These are phyloP conservation scores for Styela plicata DNA, from an alignment of 23 tunicate species.

Conservation along the genomic window DNA sequence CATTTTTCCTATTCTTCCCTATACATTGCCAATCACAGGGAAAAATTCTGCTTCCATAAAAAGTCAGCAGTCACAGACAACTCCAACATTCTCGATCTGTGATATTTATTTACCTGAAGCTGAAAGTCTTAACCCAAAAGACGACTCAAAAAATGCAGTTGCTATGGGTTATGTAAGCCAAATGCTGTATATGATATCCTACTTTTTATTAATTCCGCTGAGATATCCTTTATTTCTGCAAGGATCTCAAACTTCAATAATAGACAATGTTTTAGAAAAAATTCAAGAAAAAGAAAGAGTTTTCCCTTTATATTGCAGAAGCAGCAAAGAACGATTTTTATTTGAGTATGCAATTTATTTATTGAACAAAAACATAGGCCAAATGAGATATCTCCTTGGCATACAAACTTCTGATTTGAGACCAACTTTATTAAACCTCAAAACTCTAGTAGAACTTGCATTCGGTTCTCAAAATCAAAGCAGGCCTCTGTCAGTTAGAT, in stretches of 20 bases:
- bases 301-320: constrained; percentile 53
- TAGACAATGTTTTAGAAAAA: constrained; percentile 73
- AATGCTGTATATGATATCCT: constrained; percentile 69
- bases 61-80: neutral
- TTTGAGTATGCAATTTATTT: constrained; percentile 73
- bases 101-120: constrained; percentile 61
- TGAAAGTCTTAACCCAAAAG: constrained; percentile 47
- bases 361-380: constrained; percentile 74
- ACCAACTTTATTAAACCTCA: constrained; percentile 59
- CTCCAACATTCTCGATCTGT: constrained; percentile 38
- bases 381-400: constrained; percentile 56
- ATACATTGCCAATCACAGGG: neutral
- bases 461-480: constrained; percentile 1
- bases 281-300: constrained; percentile 67
- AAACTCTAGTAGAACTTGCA: constrained; percentile 32
- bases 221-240: constrained; percentile 58
- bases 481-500: neutral
- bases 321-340: constrained; percentile 69
- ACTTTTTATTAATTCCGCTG: constrained; percentile 56
- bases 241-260: constrained; percentile 52
- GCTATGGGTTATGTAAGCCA: constrained; percentile 76
- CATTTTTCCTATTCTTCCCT: constrained; percentile 52
- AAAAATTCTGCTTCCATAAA: neutral
- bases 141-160: constrained; percentile 49
- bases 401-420: constrained; percentile 61